Evolutionary conservation across 2,113 vertebrate genomes (phyloP), one percentile per base, ranked within the genome.

Genomic region (Phaethornis superciliosus): DNA sequence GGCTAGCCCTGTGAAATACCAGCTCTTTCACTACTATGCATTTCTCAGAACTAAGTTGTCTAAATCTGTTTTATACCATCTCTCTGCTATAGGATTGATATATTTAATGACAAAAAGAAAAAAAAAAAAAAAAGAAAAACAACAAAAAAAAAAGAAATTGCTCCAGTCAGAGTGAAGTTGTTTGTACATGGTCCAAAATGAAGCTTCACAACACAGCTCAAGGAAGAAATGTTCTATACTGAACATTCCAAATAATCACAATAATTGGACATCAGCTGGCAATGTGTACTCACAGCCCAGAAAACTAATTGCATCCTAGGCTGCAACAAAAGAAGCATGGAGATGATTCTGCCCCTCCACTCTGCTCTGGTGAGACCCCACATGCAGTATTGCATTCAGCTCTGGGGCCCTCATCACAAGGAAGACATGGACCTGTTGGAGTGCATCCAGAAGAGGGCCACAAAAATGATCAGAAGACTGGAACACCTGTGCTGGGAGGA

Each of bases 251-350:
- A 67, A 6, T 52, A 81, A 65, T 44, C 33, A 52, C 11, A 88
- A 18, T n/a, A 65, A 49, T 37, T 65, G 27, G 21, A 71, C 1
- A 0, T 42, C 17, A 47, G 28, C n/a, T 0, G 0, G 5, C n/a
- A 67, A 9, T 8, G 14, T 67, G 2, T 0, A 0, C 10, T 59
- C 5, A 4, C 12, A 60, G 33, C 26, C 24, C 49, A 76, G 44
- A 68, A 72, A 32, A 24, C 4, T 28, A 65, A 0, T 3, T 0
- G 0, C 12, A 28, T 44, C 19, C 59, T 71, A 24, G 49, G 22
- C 33, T 88, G 33, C 33, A 44, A 32, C 44, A 51, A 56, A 72
- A 82, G 52, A 6, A 59, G 19, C 0, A 0, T 30, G 58, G 19
- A 79, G 21, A 10, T 17, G 67, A 42, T 58, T 67, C 42, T 87